Conservation (phyloP, 1,140 invertebrate species). For the Bombyx mandarina region DNA sequence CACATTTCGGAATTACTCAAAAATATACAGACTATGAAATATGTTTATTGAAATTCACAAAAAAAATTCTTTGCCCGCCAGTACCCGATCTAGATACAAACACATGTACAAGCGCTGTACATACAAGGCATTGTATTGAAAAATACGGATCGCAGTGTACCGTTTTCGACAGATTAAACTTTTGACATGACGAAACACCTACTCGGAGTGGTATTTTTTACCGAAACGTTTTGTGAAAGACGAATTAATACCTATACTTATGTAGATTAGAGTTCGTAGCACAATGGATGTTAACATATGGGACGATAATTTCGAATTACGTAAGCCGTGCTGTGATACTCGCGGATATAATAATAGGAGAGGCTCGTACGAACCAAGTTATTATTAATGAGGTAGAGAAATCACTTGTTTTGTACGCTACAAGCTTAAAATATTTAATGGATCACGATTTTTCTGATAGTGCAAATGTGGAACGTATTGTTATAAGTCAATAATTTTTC, state of each 20-base stretch:
- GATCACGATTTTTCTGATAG: constrained; percentile 11
- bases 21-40: too few relatives aligned
- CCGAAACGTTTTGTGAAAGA: constrained; percentile 60
- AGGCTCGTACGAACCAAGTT: constrained; percentile 43
- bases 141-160: constrained; percentile 41
- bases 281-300: constrained; percentile 63
- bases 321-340: constrained; percentile 49
- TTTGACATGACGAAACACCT: constrained; percentile 29
- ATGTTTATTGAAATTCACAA: too few relatives aligned
- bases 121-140: constrained; percentile 41
- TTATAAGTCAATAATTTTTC: constrained; percentile 33
- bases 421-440: constrained; percentile 11
- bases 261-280: constrained; percentile 53
- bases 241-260: constrained; percentile 69
- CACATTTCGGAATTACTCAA: too few relatives aligned
- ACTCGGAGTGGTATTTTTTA: constrained; percentile 35
- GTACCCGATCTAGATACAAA: constrained; percentile 13
- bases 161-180: constrained; percentile 35
- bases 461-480: constrained; percentile 20
- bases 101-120: constrained; percentile 4
- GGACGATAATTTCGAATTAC: constrained; percentile 44
- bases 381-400: constrained; percentile 61
- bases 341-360: constrained; percentile 52
- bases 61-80: constrained; percentile 8
- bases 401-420: constrained; percentile 30